These are phyloP conservation scores for Choristoneura fumiferana DNA, from an alignment of 1,140 invertebrate species.

Conservation along the genomic window DNA sequence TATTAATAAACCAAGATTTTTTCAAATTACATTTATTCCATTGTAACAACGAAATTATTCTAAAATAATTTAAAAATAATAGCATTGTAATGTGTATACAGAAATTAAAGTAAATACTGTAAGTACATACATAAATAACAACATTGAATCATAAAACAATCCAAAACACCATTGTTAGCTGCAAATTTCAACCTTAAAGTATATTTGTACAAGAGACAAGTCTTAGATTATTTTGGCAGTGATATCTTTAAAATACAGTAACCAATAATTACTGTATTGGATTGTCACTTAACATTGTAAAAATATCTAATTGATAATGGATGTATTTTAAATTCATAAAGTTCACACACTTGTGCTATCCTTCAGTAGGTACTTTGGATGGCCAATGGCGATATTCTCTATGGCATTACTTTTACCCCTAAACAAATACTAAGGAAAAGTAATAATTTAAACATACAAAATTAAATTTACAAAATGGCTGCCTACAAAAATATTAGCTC, in stretches of 20 bases:
- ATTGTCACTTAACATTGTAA: too few species aligned
- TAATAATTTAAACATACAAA: too few species aligned
- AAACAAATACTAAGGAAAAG: too few species aligned
- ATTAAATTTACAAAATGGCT: slow-evolving; percentile 2
- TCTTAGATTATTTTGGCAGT: slow-evolving; percentile 10
- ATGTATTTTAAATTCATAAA: too few species aligned
- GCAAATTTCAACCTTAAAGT: neutral
- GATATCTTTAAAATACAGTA: neutral
- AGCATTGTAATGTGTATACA: slow-evolving; percentile 1
- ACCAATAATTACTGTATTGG: too few species aligned
- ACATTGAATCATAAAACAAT: slow-evolving; percentile 13
- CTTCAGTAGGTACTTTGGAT: too few species aligned
- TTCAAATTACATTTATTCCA: slow-evolving; percentile 10
- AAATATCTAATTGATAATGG: too few species aligned
- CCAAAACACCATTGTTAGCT: neutral
- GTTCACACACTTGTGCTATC: too few species aligned
- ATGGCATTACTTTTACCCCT: too few species aligned
- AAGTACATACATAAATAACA: slow-evolving; percentile 8
- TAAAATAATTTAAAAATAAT: slow-evolving; percentile 15
- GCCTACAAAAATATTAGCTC: slow-evolving; percentile 14
- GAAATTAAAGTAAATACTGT: neutral
- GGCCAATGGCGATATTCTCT: too few species aligned
- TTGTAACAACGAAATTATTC: slow-evolving; percentile 13
- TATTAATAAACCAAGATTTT: too few species aligned
- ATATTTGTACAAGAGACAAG: slow-evolving; percentile 19